Base-by-base conservation (phyloP, 1,140 invertebrate species). In the Linepithema humile region DNA sequence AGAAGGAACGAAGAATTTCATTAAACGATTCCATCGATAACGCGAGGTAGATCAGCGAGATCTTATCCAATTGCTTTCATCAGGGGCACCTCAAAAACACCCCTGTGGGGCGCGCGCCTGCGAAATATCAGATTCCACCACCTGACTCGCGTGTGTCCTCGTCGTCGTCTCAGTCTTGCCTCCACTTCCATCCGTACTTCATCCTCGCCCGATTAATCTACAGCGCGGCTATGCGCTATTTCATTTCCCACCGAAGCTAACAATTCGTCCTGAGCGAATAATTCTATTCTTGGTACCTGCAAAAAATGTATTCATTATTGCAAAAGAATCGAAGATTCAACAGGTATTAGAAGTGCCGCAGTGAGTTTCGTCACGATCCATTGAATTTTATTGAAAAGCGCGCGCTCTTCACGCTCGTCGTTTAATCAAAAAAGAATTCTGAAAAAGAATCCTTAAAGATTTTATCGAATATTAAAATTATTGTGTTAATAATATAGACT, bases 81-180 rank as follows among this genome's bases (percentile, higher is more conserved):
- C 43, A 69, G 50, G 75, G 75, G 72, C 29, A 82, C 82, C 70
- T 87, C 87, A 67, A 91, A 90, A n/a, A n/a, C n/a, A 88, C 87
- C 85, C 65, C 72, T 83, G 73, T 85, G 75, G 38, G 32, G 83
- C 84, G 84, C 89, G 89, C 90, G 89, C 90, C 82, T 91, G 88
- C 87, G 88, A 82, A 89, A 90, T 91, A 83, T 83, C 70, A 80
- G 82, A 84, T 90, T 89, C 80, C 73, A 86, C 72, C 69, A 86
- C 87, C 72, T 83, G 32, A 69, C 45, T 83, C 53, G 87, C 77
- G 78, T 80, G 50, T 65, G 38, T 85, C 59, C 38, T 73, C 26
- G 26, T 55, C 65, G 69, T 85, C 69, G 48, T 85, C 45, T 88
- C 67, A 88, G 87, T 88, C 72, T 67, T 74, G 48, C 74, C 83